Evolutionary conservation across 2,113 vertebrate species (phyloP).

Genomic region (Cheirogaleus medius): DNA sequence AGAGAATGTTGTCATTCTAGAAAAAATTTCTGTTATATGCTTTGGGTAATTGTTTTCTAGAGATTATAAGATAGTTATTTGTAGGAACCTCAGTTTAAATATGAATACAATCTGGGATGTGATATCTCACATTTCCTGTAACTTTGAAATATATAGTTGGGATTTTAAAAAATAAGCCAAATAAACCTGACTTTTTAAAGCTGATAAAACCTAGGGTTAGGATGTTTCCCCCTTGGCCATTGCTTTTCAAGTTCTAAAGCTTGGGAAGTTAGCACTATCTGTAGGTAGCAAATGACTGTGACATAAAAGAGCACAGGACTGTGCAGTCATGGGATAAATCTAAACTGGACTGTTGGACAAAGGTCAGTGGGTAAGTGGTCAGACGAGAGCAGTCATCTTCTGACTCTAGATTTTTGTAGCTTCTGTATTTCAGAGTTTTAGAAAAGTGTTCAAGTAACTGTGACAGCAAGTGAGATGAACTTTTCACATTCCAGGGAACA

Average conservation of each 20-base stretch:
- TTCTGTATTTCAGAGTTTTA: background rate
- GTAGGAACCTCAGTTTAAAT: background rate
- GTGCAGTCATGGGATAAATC: background rate
- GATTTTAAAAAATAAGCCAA: background rate
- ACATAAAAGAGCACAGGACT: background rate
- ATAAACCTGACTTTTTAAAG: background rate
- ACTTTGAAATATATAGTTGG: background rate
- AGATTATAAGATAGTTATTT: background rate
- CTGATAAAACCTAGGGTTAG: background rate
- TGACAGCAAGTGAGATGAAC: background rate
- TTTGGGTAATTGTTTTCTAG: background rate
- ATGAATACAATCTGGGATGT: background rate
- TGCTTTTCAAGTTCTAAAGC: background rate
- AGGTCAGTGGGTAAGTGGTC: background rate
- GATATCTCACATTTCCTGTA: background rate
- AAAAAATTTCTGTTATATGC: background rate
- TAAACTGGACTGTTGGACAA: background rate
- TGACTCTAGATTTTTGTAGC: background rate
- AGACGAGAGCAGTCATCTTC: background rate
- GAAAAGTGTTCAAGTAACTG: background rate
- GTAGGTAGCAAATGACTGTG: background rate
- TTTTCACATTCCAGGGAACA: background rate
- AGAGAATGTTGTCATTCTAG: background rate
- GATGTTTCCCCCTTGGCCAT: background rate
- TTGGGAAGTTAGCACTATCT: background rate